Evolutionary conservation across 2,113 vertebrate species (phyloP).

Genomic region (Cygnus atratus): DNA sequence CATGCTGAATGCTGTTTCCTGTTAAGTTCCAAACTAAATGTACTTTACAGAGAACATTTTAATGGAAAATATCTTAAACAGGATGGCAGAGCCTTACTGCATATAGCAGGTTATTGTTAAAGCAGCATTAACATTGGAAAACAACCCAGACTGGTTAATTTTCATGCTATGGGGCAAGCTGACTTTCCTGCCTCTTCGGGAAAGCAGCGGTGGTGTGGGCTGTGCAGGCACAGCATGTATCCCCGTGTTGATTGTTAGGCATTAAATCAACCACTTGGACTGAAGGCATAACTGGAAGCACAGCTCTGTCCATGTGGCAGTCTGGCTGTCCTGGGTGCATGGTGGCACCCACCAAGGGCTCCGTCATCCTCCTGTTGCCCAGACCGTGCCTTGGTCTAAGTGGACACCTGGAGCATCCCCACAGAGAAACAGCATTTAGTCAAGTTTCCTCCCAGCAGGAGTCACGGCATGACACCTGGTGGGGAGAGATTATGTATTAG

Average conservation of each 20-base stretch:
- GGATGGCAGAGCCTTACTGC: background rate
- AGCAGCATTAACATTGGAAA: background rate
- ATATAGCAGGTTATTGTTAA: background rate
- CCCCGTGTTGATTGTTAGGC: no score
- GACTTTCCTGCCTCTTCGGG: background rate
- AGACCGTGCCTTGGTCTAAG: background rate
- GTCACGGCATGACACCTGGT: accelerated
- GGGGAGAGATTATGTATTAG: no score
- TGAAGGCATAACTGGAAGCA: background rate
- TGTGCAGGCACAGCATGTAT: accelerated
- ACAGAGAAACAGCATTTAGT: background rate
- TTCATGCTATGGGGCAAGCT: background rate
- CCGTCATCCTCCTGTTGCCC: accelerated
- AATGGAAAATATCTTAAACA: background rate
- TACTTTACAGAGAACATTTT: background rate
- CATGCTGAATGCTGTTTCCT: background rate
- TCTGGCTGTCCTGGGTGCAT: accelerated
- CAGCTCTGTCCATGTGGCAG: background rate
- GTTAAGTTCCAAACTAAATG: background rate
- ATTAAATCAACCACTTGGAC: background rate
- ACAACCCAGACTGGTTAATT: background rate
- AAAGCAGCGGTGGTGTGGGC: background rate
- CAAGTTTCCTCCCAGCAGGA: background rate
- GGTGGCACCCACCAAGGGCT: accelerated
- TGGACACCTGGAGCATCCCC: accelerated